Base-by-base conservation (phyloP, 2,113 vertebrate genomes). In the Lophochroa leadbeateri region DNA sequence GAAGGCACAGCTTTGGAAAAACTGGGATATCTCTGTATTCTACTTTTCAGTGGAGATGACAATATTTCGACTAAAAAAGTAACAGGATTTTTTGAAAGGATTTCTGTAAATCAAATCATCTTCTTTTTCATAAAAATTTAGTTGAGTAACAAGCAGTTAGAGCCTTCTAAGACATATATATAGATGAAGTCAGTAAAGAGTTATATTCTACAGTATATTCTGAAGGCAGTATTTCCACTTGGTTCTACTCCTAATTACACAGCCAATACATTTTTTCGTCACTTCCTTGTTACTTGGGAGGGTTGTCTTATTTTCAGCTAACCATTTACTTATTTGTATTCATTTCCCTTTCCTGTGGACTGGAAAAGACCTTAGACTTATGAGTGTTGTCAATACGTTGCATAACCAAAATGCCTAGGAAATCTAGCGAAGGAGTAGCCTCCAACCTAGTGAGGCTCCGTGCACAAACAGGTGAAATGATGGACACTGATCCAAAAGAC, bases 361-460 rank as follows among this genome's bases (percentile, higher is more conserved):
- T 71, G 24, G n/a, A 60, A 86, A 84, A 81, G 9, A 74, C 41
- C 37, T 94, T n/a, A 44, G 11, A 23, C 8, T 60, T 57, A 14
- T 0, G 7, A 49, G 17, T 75, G 7, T 47, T 55, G n/a, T 65
- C 69, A 82, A 61, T 71, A 60, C 50, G 37, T 68, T 63, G 31
- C 18, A 41, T 49, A 65, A 35, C 12, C 15, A 46, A 31, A 67
- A 35, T 10, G 5, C 15, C 19, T 31, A 33, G n/a, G 15, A 91
- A 75, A 84, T 10, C 7, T 23, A 47, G 17, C 8, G 27, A 71
- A 88, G 19, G n/a, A 89, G 2, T 9, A 27, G 15, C 65, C 4
- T 33, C 17, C 11, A 0, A 3, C 13, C 7, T 1, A 11, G 6
- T 18, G 39, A 64, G 17, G 3, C 3, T 18, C 29, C 89, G 27